phyloP scores from a whole-genome alignment of 2,888 invertebrate species.

The Tyria jacobaeae region DNA sequence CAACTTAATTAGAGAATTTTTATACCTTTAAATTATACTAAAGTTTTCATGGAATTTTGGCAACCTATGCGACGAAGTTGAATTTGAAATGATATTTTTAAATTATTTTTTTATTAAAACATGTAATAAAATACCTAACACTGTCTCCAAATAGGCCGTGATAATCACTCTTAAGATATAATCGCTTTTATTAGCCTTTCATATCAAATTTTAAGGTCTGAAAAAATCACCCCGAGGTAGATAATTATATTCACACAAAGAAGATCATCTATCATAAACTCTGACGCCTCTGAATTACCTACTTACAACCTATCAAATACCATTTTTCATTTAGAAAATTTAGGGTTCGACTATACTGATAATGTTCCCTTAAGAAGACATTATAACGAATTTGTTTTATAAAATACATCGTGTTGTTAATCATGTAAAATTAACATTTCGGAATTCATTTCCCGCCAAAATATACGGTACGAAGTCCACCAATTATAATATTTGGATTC shows the following conservation, averaged over 20 bases:
- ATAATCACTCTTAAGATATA: conserved; percentile 38
- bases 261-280: conserved; percentile 43
- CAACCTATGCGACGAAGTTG: not conserved
- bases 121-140: not conserved
- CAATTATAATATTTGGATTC: no score
- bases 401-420: not conserved
- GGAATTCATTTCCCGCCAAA: not conserved
- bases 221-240: conserved; percentile 24
- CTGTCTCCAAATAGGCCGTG: conserved; percentile 18
- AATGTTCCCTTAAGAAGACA: not conserved
- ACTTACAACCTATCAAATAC: conserved; percentile 29
- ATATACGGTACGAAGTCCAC: not conserved
- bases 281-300: conserved; percentile 41
- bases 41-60: no score
- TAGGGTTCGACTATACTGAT: not conserved
- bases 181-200: conserved; percentile 32
- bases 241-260: conserved; percentile 38
- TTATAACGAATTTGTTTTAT: not conserved
- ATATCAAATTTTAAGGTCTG: conserved; percentile 41
- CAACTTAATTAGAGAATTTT: no score
- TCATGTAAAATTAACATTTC: not conserved
- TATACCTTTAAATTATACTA: no score
- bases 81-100: not conserved
- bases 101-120: not conserved
- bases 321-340: conserved; percentile 38